Conservation (phyloP, 2,888 invertebrate genomes). For the Xestoiulus laeticollis region DNA sequence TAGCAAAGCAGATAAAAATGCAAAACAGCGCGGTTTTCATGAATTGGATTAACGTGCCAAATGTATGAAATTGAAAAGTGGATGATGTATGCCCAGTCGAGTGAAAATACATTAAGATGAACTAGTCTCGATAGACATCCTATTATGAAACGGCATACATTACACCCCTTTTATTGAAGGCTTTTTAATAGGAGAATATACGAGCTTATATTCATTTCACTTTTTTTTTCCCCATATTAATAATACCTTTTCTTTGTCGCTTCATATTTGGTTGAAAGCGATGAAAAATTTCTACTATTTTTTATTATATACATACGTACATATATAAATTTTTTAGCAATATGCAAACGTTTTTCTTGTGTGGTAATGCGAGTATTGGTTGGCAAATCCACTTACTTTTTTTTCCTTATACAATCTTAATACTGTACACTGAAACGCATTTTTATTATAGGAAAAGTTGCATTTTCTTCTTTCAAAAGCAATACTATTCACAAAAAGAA, state of each 20-base stretch:
- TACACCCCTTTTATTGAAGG: not conserved
- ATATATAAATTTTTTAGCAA: not conserved
- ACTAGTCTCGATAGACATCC: not conserved
- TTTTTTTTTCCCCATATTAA: not conserved
- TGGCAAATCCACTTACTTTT: conserved; percentile 25
- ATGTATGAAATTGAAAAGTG: not conserved
- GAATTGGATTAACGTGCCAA: not conserved
- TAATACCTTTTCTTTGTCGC: not conserved
- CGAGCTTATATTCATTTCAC: not conserved
- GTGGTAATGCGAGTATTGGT: conserved; percentile 8
- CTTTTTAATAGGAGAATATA: conserved; percentile 1
- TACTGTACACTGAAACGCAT: conserved; percentile 39
- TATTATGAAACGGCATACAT: not conserved
- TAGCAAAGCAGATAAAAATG: not conserved
- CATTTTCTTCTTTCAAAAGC: conserved; percentile 21
- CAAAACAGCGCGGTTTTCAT: not conserved
- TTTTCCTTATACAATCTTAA: conserved; percentile 14
- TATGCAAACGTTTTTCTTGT: not conserved
- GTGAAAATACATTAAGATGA: not conserved
- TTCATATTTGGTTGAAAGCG: not conserved
- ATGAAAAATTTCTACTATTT: conserved; percentile 2
- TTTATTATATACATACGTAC: not conserved
- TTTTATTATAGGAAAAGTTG: conserved; percentile 12
- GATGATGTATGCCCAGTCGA: not conserved
- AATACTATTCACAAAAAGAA: conserved; percentile 21